Base-by-base conservation (phyloP, 2,888 invertebrate species). In the Polyploca ridens region DNA sequence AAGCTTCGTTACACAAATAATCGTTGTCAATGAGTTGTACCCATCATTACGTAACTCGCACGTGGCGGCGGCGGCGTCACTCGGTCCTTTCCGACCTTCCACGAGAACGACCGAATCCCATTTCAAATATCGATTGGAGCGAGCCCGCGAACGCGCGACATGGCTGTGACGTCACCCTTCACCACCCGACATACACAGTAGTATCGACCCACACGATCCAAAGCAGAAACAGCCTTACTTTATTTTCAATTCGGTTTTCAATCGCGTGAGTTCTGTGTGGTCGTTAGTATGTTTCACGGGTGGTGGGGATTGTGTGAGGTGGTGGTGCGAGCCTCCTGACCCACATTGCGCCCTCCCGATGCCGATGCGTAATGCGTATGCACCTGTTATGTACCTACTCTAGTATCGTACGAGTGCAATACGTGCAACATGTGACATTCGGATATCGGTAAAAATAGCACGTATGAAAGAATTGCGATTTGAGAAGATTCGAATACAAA, bases 21-120 rank as follows among this genome's bases (percentile, higher is more conserved):
- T 88, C 87, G 88, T 88, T 83, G 88, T 93, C 93, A 93, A 93
- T 93, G 93, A 92, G 88, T 90, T 87, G 54, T 54, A 54, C 54
- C 79, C 85, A 79, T 78, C 72, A 82, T 94, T 93, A 89, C 90
- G 90, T 90, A 93, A 93, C 78, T 71, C 83, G 87, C 93, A 93
- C 93, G 92, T 93, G 93, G 90, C 81, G 54, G 19, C 19, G 54
- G 73, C 66, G 69, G 74, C 84, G 77, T 80, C 87, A 79, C 82
- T 85, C 84, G 79, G 79, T 71, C 63, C 68, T 75, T 72, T 71
- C 84, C 90, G 90, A 88, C 72, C 72, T 77, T 75, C 64, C 65
- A 71, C 89, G 90, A 79, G 80, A 79, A 81, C 72, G 65, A 74
- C 83, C 91, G 90, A 90, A 70, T 75, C 69, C 72, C 69, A 75